Conservation (phyloP, 2,113 vertebrate species). For the Lepisosteus osseus region DNA sequence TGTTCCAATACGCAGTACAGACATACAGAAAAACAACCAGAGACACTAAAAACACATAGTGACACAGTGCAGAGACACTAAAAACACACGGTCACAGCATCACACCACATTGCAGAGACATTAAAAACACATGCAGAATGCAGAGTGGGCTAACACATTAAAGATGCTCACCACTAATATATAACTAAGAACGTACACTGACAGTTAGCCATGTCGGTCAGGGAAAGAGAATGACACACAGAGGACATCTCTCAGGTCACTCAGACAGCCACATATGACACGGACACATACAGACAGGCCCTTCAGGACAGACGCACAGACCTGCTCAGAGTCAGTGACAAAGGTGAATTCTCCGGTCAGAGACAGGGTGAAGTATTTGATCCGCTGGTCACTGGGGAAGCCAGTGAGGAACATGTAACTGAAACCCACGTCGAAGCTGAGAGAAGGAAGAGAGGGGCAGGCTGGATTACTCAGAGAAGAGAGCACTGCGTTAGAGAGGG, state of each 20-base stretch:
- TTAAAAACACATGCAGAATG: not conserved
- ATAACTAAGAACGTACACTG: too few species aligned
- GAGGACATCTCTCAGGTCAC: too few species aligned
- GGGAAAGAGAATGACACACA: too few species aligned
- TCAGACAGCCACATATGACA: too few species aligned
- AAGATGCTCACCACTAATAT: too few species aligned
- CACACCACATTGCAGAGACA: not conserved
- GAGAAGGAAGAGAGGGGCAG: not conserved
- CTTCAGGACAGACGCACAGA: constrained; percentile 11
- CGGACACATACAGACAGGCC: too few species aligned
- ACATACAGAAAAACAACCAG: too few species aligned
- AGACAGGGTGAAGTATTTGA: constrained; percentile 48
- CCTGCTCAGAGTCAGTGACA: constrained; percentile 53
- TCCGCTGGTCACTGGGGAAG: constrained; percentile 28
- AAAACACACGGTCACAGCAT: not conserved
- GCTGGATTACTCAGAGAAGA: not conserved
- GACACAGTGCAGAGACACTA: too few species aligned
- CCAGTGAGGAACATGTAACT: constrained; percentile 42
- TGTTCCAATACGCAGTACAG: too few species aligned
- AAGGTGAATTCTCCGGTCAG: constrained; percentile 28
- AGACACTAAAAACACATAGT: too few species aligned
- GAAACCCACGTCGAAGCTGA: constrained; percentile 34
- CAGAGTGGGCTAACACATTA: not conserved
- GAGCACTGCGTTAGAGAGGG: not conserved
- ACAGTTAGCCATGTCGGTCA: too few species aligned